Conservation (phyloP, 2,797 vertebrate species). For the Rhinichthys osculus region DNA sequence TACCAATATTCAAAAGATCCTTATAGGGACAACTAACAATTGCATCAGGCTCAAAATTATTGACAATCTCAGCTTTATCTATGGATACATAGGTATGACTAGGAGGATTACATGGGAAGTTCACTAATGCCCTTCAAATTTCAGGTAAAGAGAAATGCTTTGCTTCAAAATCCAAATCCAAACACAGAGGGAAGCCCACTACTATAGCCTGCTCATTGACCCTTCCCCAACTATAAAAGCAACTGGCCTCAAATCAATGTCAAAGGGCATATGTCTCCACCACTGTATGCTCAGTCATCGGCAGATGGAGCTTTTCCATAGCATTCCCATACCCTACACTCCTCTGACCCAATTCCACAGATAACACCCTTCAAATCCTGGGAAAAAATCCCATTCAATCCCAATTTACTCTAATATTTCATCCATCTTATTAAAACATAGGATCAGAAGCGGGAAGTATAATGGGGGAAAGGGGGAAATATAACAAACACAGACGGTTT, state of each 20-base stretch:
- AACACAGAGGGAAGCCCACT: not conserved
- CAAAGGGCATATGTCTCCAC: constrained; percentile 18
- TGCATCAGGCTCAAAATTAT: not conserved
- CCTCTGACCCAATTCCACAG: constrained; percentile 52
- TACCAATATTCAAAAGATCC: not conserved
- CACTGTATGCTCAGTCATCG: not conserved
- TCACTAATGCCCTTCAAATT: not conserved
- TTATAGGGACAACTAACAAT: not conserved
- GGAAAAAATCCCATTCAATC: constrained; percentile 33
- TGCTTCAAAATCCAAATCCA: not conserved
- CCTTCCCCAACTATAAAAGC: not conserved
- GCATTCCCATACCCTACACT: constrained; percentile 20
- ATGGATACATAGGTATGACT: not conserved
- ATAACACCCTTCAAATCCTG: constrained; percentile 44
- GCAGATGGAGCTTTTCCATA: constrained; percentile 30
- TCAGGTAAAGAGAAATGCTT: not conserved
- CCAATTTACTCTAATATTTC: constrained; percentile 33
- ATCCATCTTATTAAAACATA: constrained; percentile 33
- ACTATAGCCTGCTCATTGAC: not conserved
- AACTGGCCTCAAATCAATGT: constrained; percentile 9
- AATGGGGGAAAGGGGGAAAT: not conserved
- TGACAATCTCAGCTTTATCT: not conserved
- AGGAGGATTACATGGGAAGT: not conserved
- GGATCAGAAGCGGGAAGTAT: constrained; percentile 10
- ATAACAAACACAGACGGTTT: constrained; percentile 22